Evolutionary conservation across 2,797 vertebrate genomes (phyloP).

Genomic region (Microcaecilia unicolor): DNA sequence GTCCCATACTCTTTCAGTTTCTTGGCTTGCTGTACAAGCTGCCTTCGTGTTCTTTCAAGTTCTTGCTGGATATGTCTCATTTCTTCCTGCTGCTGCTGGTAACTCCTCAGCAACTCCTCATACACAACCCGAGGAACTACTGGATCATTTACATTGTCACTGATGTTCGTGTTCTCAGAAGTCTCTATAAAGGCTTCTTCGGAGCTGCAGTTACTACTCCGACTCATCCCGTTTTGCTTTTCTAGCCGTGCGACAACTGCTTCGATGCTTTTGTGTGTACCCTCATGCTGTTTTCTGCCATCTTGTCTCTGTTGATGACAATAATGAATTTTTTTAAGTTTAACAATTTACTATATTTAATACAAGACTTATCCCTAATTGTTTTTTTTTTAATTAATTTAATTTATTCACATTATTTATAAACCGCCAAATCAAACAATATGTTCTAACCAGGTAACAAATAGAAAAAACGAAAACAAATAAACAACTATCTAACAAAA

Average conservation of each 20-base stretch:
- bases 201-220: conserved; percentile 68
- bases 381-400: too few relatives aligned
- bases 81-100: conserved; percentile 94
- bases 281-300: conserved; percentile 61
- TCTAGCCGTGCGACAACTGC: conserved; percentile 94
- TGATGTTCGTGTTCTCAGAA: conserved; percentile 68
- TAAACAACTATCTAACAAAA: too few relatives aligned
- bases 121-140: conserved; percentile 88
- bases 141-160: conserved; percentile 54
- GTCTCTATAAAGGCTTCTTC: conserved; percentile 72
- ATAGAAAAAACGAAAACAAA: too few relatives aligned
- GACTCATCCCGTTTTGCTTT: conserved; percentile 75
- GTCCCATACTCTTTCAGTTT: conserved; percentile 96
- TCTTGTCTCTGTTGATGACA: conserved; percentile 53
- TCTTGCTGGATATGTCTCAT: conserved; percentile 95
- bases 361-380: too few relatives aligned
- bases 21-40: conserved; percentile 97
- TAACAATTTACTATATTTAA: too few relatives aligned
- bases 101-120: conserved; percentile 91
- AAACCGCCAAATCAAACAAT: too few relatives aligned
- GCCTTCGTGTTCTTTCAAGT: conserved; percentile 88
- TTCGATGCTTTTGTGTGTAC: conserved; percentile 84
- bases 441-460: too few relatives aligned
- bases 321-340: conserved; percentile 19
- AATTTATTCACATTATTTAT: too few relatives aligned